Evolutionary conservation across 2,113 vertebrate genomes (phyloP).

Genomic region (Sceloporus undulatus): DNA sequence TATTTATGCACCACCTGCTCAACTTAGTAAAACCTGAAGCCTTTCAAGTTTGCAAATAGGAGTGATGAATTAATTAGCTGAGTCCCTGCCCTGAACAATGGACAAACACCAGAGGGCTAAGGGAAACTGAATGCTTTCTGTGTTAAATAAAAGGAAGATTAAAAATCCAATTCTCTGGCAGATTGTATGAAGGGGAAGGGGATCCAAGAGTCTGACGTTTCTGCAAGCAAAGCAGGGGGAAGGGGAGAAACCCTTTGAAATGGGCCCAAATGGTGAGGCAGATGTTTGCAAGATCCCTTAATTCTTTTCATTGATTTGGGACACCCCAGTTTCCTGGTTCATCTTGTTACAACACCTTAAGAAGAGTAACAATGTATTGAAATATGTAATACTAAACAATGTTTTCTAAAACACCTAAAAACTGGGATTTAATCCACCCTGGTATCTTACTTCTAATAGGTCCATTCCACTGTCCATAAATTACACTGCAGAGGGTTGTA

Average conservation of each 20-base stretch:
- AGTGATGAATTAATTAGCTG: conserved; percentile 8
- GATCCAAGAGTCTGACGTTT: background rate
- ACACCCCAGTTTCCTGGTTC: background rate
- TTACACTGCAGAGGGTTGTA: background rate
- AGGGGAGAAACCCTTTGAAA: conserved; percentile 18
- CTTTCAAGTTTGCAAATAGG: background rate
- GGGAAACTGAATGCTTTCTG: background rate
- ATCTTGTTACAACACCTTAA: background rate
- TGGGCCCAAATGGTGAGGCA: background rate
- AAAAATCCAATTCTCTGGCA: conserved; percentile 24
- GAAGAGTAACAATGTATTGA: background rate
- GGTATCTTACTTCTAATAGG: background rate
- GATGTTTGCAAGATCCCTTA: background rate
- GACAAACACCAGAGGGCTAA: background rate
- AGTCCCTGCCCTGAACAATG: background rate
- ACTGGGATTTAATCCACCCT: too few relatives aligned
- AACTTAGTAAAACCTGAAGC: conserved; percentile 33
- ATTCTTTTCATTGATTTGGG: background rate
- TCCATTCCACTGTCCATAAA: background rate
- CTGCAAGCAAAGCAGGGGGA: background rate
- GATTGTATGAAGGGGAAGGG: accelerated
- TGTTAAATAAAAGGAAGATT: conserved; percentile 43
- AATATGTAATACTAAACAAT: background rate
- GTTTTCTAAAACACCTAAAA: background rate
- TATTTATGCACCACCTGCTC: conserved; percentile 33